These are phyloP conservation scores for Clarias magur DNA, from an alignment of 2,113 vertebrate species.

Conservation along the genomic window DNA sequence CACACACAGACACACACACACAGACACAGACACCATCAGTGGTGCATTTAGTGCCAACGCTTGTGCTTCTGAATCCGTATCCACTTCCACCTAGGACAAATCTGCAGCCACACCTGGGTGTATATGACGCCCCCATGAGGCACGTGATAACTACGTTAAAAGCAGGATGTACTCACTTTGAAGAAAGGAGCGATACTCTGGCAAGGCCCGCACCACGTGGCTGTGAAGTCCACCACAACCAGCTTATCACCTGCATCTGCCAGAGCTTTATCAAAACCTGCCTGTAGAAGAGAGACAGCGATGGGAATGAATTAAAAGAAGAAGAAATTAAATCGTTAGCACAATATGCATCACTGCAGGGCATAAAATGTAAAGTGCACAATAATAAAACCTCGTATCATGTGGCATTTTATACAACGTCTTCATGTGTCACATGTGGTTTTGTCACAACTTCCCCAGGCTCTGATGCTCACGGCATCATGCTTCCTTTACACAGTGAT, in stretches of 20 bases:
- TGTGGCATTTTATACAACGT: not conserved
- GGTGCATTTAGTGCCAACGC: not conserved
- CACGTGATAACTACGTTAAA: not conserved
- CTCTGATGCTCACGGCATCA: not conserved
- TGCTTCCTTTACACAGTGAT: not conserved
- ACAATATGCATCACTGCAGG: not conserved
- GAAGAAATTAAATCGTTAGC: not conserved
- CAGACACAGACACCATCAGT: not conserved
- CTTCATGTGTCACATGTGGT: not conserved
- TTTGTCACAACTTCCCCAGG: not conserved
- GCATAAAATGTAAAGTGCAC: not conserved
- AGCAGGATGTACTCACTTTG: constrained; percentile 68
- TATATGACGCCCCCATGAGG: not conserved
- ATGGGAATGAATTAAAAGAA: no score
- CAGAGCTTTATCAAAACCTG: constrained; percentile 69
- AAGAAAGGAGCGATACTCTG: constrained; percentile 81
- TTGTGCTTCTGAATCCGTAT: not conserved
- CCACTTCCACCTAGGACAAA: not conserved
- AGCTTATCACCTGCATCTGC: constrained; percentile 69
- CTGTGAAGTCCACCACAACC: constrained; percentile 83
- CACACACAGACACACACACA: no score
- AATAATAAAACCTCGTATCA: not conserved
- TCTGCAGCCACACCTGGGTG: not conserved
- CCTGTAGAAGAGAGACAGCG: constrained; percentile 54
- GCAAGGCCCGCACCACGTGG: constrained; percentile 85